These are phyloP conservation scores for Drosophila sulfurigaster DNA, from an alignment of 1,140 invertebrate species.

Conservation along the genomic window DNA sequence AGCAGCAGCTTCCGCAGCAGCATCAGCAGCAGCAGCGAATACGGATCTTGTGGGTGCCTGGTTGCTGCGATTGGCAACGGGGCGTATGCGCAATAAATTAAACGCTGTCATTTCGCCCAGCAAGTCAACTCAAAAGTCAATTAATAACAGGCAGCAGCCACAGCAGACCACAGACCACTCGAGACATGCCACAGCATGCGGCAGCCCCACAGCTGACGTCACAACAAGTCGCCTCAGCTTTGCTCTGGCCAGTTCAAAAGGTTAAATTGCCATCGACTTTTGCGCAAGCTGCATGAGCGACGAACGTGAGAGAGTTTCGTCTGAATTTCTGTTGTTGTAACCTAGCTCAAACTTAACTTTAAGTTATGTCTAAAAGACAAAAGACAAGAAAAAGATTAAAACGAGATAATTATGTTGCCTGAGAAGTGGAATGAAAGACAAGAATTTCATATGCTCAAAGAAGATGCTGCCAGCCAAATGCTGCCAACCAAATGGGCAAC, in stretches of 20 bases:
- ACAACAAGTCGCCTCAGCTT: constrained; percentile 29
- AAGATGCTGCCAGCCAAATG: constrained; percentile 2
- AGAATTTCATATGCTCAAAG: constrained; percentile 3
- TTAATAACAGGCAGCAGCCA: constrained; percentile 67
- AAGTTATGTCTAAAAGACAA: constrained; percentile 15
- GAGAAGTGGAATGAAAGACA: constrained; percentile 3
- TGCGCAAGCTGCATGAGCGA: constrained; percentile 53
- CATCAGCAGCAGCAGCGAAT: constrained; percentile 3
- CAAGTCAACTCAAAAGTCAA: constrained; percentile 81
- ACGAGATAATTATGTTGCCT: constrained; percentile 32
- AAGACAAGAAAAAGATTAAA: constrained; percentile 3
- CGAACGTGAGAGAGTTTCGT: constrained; percentile 71
- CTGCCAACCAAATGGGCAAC: background rate
- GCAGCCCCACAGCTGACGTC: constrained; percentile 47
- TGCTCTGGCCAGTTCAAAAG: constrained; percentile 66
- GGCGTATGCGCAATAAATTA: constrained; percentile 79
- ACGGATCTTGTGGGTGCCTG: constrained; percentile 58
- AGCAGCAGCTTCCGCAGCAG: constrained; percentile 64
- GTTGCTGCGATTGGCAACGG: constrained; percentile 49
- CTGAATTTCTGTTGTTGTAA: background rate
- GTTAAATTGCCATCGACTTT: constrained; percentile 62
- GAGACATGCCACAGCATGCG: constrained; percentile 36
- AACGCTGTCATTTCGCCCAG: constrained; percentile 70
- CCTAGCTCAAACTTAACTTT: background rate
- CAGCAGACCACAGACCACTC: constrained; percentile 13